phyloP scores from a whole-genome alignment of 2,113 vertebrate species.

The Callithrix jacchus region DNA sequence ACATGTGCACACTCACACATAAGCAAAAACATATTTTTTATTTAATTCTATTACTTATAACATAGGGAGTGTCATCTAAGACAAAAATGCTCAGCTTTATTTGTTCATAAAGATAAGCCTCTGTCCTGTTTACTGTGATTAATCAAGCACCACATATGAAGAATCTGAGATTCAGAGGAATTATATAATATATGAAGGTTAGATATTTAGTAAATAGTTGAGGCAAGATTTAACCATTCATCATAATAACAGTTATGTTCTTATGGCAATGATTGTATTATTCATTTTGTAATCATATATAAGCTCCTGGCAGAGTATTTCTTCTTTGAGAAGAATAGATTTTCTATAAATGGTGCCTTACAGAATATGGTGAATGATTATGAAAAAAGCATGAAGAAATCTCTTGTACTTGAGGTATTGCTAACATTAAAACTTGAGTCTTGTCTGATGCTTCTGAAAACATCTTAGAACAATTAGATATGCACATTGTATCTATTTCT shows the following conservation, averaged over 20 bases:
- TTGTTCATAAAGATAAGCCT: background rate
- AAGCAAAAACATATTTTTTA: background rate
- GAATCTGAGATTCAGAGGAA: background rate
- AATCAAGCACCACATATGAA: background rate
- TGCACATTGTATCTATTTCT: background rate
- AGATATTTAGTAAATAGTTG: background rate
- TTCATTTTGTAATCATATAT: background rate
- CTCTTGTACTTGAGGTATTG: background rate
- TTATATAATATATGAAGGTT: accelerated
- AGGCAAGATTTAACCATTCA: too few species aligned
- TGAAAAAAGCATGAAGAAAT: background rate
- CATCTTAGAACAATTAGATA: background rate
- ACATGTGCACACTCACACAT: background rate
- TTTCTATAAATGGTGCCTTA: background rate
- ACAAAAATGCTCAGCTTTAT: background rate
- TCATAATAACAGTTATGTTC: background rate
- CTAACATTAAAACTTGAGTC: background rate
- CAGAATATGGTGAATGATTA: background rate
- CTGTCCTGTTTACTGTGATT: background rate
- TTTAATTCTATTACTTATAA: background rate
- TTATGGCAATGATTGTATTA: accelerated
- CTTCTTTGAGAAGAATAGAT: background rate
- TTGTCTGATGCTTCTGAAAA: background rate
- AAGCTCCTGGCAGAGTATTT: background rate
- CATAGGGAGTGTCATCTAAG: background rate